Conservation (phyloP, 2,888 invertebrate species). For the Nesidiocoris tenuis region DNA sequence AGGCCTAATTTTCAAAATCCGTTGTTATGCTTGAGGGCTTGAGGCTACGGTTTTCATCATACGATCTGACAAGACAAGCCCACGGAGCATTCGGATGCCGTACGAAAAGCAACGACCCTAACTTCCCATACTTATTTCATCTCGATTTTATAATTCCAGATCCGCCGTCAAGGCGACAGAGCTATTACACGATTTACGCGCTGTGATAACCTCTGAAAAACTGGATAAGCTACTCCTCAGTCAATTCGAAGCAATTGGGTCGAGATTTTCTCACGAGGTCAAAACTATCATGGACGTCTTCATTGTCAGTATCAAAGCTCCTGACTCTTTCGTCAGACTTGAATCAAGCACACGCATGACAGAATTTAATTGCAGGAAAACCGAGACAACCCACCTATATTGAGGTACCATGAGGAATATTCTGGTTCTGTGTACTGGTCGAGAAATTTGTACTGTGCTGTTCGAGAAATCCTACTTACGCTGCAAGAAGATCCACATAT, state of each 20-base stretch:
- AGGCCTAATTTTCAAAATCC: too few species aligned
- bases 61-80: too few species aligned
- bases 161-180: conserved; percentile 21
- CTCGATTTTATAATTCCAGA: too few species aligned
- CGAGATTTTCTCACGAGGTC: conserved; percentile 26
- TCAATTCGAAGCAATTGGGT: conserved; percentile 25
- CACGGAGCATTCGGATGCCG: too few species aligned
- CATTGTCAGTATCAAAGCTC: conserved; percentile 19
- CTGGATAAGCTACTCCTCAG: conserved; percentile 13
- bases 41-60: too few species aligned
- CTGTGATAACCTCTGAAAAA: conserved; percentile 23
- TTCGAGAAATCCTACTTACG: conserved; percentile 3
- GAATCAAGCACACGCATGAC: too few species aligned
- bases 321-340: background rate
- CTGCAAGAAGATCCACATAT: conserved; percentile 9
- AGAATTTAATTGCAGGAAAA: conserved; percentile 10
- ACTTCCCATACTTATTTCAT: too few species aligned
- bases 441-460: conserved; percentile 18
- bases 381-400: conserved; percentile 21
- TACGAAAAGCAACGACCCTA: too few species aligned
- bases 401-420: conserved; percentile 18
- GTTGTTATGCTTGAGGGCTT: too few species aligned
- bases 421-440: conserved; percentile 40
- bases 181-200: conserved; percentile 22
- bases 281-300: conserved; percentile 25